Evolutionary conservation across 2,888 invertebrate genomes (phyloP).

Genomic region (Cybosia mesomella): DNA sequence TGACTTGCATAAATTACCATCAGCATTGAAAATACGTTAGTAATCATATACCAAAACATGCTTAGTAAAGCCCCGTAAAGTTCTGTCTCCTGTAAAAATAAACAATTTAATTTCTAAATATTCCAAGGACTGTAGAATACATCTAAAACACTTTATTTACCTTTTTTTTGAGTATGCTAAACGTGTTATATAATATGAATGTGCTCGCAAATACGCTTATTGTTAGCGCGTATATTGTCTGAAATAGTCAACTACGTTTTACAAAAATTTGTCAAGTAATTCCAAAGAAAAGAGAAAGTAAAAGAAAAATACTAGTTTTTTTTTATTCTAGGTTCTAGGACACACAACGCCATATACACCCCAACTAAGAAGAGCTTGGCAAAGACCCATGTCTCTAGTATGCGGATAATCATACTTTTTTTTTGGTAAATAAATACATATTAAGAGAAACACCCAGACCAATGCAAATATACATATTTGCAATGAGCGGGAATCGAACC

Average conservation of each 20-base stretch:
- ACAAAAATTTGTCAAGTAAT: not conserved
- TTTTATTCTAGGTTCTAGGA: too few species aligned
- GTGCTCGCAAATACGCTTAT: not conserved
- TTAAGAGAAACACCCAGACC: too few species aligned
- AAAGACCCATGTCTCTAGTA: too few species aligned
- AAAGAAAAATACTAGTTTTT: too few species aligned
- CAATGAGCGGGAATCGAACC: too few species aligned
- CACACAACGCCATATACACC: too few species aligned
- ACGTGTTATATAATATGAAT: not conserved
- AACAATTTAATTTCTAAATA: not conserved
- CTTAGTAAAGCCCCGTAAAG: not conserved
- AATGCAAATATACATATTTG: too few species aligned
- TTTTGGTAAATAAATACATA: too few species aligned
- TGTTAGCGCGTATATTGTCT: not conserved
- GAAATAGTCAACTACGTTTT: not conserved
- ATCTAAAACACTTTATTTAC: not conserved
- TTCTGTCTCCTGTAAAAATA: not conserved
- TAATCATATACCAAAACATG: not conserved
- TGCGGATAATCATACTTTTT: too few species aligned
- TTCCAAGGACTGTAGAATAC: not conserved
- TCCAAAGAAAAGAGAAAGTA: not conserved
- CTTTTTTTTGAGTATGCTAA: not conserved
- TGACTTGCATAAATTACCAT: constrained; percentile 25
- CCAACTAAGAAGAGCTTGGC: too few species aligned
- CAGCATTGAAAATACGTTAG: not conserved